These are phyloP conservation scores for Takifugu ocellatus DNA, from an alignment of 2,797 vertebrate species.

Conservation along the genomic window DNA sequence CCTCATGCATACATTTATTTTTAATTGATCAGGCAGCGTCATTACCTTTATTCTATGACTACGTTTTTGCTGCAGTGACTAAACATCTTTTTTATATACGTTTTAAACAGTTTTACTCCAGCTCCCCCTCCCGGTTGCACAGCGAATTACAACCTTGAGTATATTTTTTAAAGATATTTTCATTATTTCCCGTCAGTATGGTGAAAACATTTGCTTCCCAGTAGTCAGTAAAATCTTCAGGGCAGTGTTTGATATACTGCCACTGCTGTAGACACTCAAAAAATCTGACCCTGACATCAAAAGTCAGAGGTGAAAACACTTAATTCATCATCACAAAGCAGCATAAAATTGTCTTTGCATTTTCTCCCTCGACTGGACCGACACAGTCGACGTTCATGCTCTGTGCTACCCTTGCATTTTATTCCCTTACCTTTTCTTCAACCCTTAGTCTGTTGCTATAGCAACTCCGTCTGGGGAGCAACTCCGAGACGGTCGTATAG, in stretches of 20 bases:
- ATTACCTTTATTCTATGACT: no score
- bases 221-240: not conserved
- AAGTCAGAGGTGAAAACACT: no score
- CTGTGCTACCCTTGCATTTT: slow-evolving; percentile 20
- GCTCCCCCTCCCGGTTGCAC: slow-evolving; percentile 48
- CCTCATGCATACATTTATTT: not conserved
- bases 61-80: slow-evolving; percentile 21
- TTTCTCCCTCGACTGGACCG: no score
- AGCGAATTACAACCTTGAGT: slow-evolving; percentile 19
- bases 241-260: no score
- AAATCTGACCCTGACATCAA: no score
- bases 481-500: slow-evolving; percentile 31
- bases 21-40: no score
- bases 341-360: no score
- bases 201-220: slow-evolving; percentile 3
- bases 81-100: not conserved
- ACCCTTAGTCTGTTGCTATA: slow-evolving; percentile 65
- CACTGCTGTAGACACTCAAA: no score
- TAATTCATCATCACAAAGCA: no score
- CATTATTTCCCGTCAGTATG: slow-evolving; percentile 5
- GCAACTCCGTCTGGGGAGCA: slow-evolving; percentile 47
- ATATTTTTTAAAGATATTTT: slow-evolving; percentile 3
- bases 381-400: not conserved
- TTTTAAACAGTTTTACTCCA: slow-evolving; percentile 19
- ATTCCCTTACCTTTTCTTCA: slow-evolving; percentile 35